Base-by-base conservation (phyloP, 1,140 invertebrate species). In the Amyelois transitella region DNA sequence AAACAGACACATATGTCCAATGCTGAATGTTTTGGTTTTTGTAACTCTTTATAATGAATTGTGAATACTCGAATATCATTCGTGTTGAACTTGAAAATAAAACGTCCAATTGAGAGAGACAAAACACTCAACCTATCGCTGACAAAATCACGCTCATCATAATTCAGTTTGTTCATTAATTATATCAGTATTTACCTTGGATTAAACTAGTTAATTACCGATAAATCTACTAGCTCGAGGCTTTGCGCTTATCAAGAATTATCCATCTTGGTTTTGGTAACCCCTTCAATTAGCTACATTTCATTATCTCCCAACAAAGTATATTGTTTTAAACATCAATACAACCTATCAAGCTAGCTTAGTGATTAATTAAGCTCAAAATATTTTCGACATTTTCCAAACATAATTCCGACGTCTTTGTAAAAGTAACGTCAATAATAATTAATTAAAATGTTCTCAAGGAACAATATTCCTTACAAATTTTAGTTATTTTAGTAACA, bases 201-300 rank as follows among this genome's bases (percentile, higher is more conserved):
- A 38, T 38, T 38, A 38, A 38, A 38, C 32, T 38, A 48, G 55
- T 48, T 56, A 25, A 19, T 19, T 24, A 51, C 21, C 20, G 5
- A 21, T 2, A 48, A 21, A 18, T 6, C 17, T 2, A 14, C n/a
- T 38, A 38, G 32, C 32, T 38, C n/a, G n/a, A 38, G 32, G 32
- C 32, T 14, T 38, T 38, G 32, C 1, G n/a, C 12, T 38, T 14
- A 38, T n/a, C 17, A 38, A 38, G n/a, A 2, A 38, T 38, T 4
- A 14, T 38, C 32, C 1, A 5, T 6, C 25, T 28, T 6, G 17
- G 5, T 38, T 38, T 14, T 14, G n/a, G 25, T 10, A 28, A 28
- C 25, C 32, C 32, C n/a, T 38, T 38, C n/a, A 6, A 14, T 12
- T 38, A 38, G 1, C 32, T 12, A 3, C 32, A 38, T 38, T 38